phyloP scores from a whole-genome alignment of 2,113 vertebrate genomes.

The Chamaetylas fuelleborni region DNA sequence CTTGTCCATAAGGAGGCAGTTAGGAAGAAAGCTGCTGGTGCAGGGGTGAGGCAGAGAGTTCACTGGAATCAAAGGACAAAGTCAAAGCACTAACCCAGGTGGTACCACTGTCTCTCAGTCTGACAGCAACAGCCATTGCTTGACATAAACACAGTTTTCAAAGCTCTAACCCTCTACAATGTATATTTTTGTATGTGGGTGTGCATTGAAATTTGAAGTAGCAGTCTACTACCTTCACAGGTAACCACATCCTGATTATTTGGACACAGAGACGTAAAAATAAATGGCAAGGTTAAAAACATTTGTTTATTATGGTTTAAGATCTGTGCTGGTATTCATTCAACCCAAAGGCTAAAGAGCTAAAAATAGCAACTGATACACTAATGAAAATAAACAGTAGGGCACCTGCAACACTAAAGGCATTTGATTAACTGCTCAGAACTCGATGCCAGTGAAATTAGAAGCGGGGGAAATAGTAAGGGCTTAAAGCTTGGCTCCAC shows the following conservation, averaged over 20 bases:
- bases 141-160: background rate
- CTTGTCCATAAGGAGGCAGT: background rate
- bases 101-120: background rate
- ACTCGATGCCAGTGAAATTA: constrained; percentile 54
- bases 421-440: constrained; percentile 75
- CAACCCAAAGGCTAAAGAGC: constrained; percentile 65
- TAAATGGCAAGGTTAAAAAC: constrained; percentile 74
- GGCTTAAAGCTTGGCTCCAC: background rate
- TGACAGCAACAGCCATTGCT: background rate
- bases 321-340: constrained; percentile 61
- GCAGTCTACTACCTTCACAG: constrained; percentile 56
- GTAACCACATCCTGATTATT: constrained; percentile 81
- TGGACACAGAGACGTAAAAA: constrained; percentile 73
- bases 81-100: background rate
- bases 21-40: background rate
- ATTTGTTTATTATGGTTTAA: constrained; percentile 68
- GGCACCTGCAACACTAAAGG: constrained; percentile 71
- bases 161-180: background rate
- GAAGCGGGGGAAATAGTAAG: constrained; percentile 54
- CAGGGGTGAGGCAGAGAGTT: background rate
- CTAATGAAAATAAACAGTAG: constrained; percentile 75
- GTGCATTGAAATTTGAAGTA: constrained; percentile 64
- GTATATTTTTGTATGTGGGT: constrained; percentile 70
- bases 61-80: background rate
- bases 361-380: constrained; percentile 70